Base-by-base conservation (phyloP, 1,140 invertebrate species). In the Stegodyphus dumicola region DNA sequence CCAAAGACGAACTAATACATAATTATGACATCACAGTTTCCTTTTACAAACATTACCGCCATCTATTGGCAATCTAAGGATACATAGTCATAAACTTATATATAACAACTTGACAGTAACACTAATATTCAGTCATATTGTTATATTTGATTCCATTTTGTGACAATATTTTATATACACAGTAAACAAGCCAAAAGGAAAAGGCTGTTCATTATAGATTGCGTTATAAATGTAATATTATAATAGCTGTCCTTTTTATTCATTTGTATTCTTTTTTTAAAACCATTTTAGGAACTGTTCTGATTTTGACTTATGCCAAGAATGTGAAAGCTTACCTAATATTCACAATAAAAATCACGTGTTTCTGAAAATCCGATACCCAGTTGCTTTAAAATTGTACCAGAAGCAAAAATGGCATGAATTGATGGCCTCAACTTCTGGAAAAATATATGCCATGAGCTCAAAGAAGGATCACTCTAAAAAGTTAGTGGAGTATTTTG, bases 251-350 rank as follows among this genome's bases (percentile, higher is more conserved):
- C 33, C 33, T 60, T 60, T 60, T 67, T 67, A 67, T 77, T 33
- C 64, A 64, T 54, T 64, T 60, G 48, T 48, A 60, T 64, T 18
- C 11, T 33, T 80, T 56, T 53, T 74, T 33, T 75, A 48, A 33
- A 33, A 33, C 33, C 33, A n/a, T 60, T 66, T 6, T 48, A 86
- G 89, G 88, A 90, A 90, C 64, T 91, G 90, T 88, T 51, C 86
- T 3, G 89, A 91, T 77, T 91, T 89, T 87, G 90, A 91, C 87
- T 88, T 91, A n/a, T 91, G 90, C 87, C 89, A 89, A 80, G 75
- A 88, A 7, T 91, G 90, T 88, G 90, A 90, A 83, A 86, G 75
- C 33, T 86, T 89, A 7, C 79, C 88, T 7, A 88, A 88, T 15
- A 75, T 89, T n/a, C 90, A 90, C 74, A 85, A 90, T 64, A 70